Evolutionary conservation across 1,140 invertebrate genomes (phyloP), one percentile per base, ranked within the genome.

Genomic region (Lucilia cuprina): DNA sequence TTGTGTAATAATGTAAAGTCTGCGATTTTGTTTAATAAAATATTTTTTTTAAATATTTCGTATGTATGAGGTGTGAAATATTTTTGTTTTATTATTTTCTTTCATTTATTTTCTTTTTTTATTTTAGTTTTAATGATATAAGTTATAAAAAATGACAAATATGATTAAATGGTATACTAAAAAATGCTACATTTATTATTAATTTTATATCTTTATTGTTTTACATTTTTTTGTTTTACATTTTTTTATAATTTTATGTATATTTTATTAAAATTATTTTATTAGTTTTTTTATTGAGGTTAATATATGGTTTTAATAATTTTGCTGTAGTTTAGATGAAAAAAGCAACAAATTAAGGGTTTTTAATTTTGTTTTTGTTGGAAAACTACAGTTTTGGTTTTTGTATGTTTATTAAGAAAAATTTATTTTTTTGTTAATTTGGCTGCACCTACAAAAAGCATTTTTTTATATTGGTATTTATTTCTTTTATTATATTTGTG

Each of bases 31-130:
- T 80, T 80, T 49, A 80, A 50, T 50, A 80, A 50, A 80, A 49
- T 25, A 50, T 25, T 10, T 19, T 10, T 30, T 30, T 25, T 80
- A 78, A 78, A 78, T 78, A 78, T 80, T 80, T 50, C 47, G n/a
- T 80, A 35, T 80, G 77, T 50, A 80, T 80, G 77, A 80, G 77
- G 77, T 80, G 77, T 80, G 41, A 80, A 80, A 80, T 80, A 80
- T 80, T 80, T 49, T 78, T 12, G 9, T 49, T 8, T 65, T n/a
- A 65, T 30, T 30, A 30, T 30, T 30, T 30, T n/a, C n/a, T n/a
- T n/a, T n/a, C n/a, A 30, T 30, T n/a, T 70, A 25, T 70, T 70
- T 21, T 70, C n/a, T n/a, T n/a, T n/a, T n/a, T n/a, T n/a, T n/a
- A n/a, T 70, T 70, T 70, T 70, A 21, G 17, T 70, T 70, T 21